Evolutionary conservation across 2,797 vertebrate genomes (phyloP).

Genomic region (Gymnodraco acuticeps): DNA sequence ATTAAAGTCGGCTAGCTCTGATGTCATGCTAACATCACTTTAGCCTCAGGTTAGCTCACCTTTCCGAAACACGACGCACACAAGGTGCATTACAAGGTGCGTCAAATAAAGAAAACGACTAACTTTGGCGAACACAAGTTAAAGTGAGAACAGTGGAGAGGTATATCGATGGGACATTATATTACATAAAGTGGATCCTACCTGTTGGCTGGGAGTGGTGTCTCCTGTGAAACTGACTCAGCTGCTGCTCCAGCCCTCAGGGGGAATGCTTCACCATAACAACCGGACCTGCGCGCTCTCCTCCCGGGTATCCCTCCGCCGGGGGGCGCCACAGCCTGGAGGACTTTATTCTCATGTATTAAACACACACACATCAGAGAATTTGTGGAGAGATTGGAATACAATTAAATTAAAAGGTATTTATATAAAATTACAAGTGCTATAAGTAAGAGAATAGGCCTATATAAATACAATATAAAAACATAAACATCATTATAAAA

Average conservation of each 20-base stretch:
- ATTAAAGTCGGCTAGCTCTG: neutral
- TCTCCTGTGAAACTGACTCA: conserved; percentile 59
- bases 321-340: too few relatives aligned
- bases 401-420: too few relatives aligned
- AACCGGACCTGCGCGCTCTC: conserved; percentile 67
- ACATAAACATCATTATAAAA: too few relatives aligned
- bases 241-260: conserved; percentile 58
- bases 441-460: too few relatives aligned
- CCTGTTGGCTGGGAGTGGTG: conserved; percentile 44
- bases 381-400: too few relatives aligned
- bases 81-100: conserved; percentile 14
- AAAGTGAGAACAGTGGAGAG: neutral
- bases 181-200: conserved; percentile 28
- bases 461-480: too few relatives aligned
- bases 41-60: conserved; percentile 68
- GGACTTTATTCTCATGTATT: too few relatives aligned
- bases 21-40: conserved; percentile 55
- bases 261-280: conserved; percentile 86
- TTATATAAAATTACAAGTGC: too few relatives aligned
- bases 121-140: accelerated
- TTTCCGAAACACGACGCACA: conserved; percentile 4
- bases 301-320: too few relatives aligned
- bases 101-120: neutral
- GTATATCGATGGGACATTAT: neutral
- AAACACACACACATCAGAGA: too few relatives aligned